Base-by-base conservation (phyloP, 2,888 invertebrate genomes). In the Maniola hyperantus region DNA sequence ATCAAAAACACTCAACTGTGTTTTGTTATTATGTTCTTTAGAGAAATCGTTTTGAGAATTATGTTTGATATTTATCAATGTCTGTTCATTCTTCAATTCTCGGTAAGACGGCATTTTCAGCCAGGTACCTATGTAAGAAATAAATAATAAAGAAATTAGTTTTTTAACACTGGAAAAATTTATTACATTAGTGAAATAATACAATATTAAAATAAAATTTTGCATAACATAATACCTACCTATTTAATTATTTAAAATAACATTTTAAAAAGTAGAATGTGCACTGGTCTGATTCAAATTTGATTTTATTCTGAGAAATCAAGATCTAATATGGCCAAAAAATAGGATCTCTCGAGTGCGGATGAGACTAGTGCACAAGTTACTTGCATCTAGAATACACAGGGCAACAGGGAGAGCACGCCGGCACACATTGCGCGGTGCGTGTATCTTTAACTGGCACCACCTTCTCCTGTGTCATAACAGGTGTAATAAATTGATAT, bases 401-500 rank as follows among this genome's bases (percentile, higher is more conserved):
- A 34, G 61, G 54, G 73, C 84, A 84, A 75, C 84, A 85, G 54
- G 72, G 71, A 46, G 79, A 66, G 73, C 83, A 85, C 58, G 78
- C 73, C 6, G 83, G 76, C 13, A 77, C 64, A 73, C 88, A 91
- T 72, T 91, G 91, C 0, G 89, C 83, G n/a, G 87, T 84, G 6
- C 89, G 85, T 8, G 80, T 82, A 65, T 91, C 91, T 66, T 57
- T 80, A 2, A 84, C 81, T 0, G 90, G 86, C 7, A 89, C 76
- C 20, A 73, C 71, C 76, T 79, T 87, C 20, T 83, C 82, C 33
- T 80, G 69, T 7, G 74, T 77, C 13, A 73, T 67, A 15, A 78
- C 79, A 2, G 91, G 91, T 20, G 91, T 92, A n/a, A 91, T 73
- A 71, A 92, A 91, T 67, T 89, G 85, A 74, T 90, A 91, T 73